Conservation (phyloP, 2,888 invertebrate genomes). For the Lissonota sp. region DNA sequence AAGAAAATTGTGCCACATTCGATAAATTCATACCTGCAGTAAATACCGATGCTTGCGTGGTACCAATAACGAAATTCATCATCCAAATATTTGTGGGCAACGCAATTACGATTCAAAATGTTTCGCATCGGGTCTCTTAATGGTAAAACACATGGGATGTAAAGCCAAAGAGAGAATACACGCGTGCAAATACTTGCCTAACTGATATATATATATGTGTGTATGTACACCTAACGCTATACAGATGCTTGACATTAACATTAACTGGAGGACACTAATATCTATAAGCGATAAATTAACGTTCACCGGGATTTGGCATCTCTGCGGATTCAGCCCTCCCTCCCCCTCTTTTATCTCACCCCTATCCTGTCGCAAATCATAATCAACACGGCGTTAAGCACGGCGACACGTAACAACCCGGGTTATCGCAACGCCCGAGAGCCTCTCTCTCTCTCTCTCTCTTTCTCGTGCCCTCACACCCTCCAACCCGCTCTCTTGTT, state of each 20-base stretch:
- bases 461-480: not conserved
- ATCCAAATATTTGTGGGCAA: too few relatives aligned
- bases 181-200: too few relatives aligned
- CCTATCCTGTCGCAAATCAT: slow-evolving; percentile 67
- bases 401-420: slow-evolving; percentile 66
- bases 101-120: too few relatives aligned
- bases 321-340: slow-evolving; percentile 33
- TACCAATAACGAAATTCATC: too few relatives aligned
- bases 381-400: slow-evolving; percentile 68
- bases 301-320: slow-evolving; percentile 64
- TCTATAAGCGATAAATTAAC: slow-evolving; percentile 67
- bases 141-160: too few relatives aligned
- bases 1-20: too few relatives aligned
- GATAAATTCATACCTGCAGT: too few relatives aligned
- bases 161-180: too few relatives aligned
- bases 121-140: too few relatives aligned
- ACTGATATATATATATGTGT: too few relatives aligned
- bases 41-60: too few relatives aligned
- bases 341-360: not conserved
- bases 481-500: slow-evolving; percentile 2
- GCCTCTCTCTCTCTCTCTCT: slow-evolving; percentile 16
- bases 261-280: slow-evolving; percentile 63
- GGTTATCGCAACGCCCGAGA: slow-evolving; percentile 58
- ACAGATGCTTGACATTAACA: slow-evolving; percentile 64
- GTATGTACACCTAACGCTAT: not conserved